phyloP scores from a whole-genome alignment of 2,113 vertebrate species.

The Carassius gibelio region DNA sequence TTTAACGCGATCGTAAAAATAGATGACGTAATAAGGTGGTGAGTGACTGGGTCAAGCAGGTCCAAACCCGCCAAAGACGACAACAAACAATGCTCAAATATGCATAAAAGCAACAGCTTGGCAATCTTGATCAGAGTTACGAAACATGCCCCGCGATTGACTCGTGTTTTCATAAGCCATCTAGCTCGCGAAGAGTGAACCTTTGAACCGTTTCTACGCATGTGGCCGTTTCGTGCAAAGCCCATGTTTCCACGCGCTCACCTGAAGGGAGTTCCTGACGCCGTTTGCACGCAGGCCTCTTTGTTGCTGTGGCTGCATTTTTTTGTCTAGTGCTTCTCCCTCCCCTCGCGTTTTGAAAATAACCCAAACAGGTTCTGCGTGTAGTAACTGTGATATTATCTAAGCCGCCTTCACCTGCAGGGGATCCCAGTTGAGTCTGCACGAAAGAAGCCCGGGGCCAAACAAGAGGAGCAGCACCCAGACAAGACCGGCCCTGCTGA shows the following conservation, averaged over 20 bases:
- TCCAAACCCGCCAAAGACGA: constrained; percentile 56
- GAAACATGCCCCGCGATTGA: constrained; percentile 70
- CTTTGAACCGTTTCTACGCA: constrained; percentile 50
- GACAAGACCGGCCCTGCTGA: constrained; percentile 55
- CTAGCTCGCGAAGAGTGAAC: constrained; percentile 59
- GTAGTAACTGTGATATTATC: constrained; percentile 85
- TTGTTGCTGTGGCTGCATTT: constrained; percentile 72
- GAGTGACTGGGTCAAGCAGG: constrained; percentile 28
- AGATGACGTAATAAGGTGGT: background rate
- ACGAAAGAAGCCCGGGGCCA: constrained; percentile 71
- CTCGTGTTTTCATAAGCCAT: constrained; percentile 57
- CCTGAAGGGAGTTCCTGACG: constrained; percentile 76
- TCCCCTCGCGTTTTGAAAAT: constrained; percentile 76
- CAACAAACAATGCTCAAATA: constrained; percentile 45
- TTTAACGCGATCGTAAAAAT: constrained; percentile 13
- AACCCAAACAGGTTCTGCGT: constrained; percentile 82
- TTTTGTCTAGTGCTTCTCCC: background rate
- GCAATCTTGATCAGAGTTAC: constrained; percentile 61
- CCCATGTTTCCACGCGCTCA: constrained; percentile 70
- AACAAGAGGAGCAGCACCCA: constrained; percentile 67
- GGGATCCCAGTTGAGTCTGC: constrained; percentile 79
- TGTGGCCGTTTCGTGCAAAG: constrained; percentile 73
- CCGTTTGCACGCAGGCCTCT: constrained; percentile 71
- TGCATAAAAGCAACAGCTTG: constrained; percentile 55
- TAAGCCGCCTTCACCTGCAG: constrained; percentile 78